phyloP scores from a whole-genome alignment of 1,140 invertebrate species.

The Bombus pascuorum region DNA sequence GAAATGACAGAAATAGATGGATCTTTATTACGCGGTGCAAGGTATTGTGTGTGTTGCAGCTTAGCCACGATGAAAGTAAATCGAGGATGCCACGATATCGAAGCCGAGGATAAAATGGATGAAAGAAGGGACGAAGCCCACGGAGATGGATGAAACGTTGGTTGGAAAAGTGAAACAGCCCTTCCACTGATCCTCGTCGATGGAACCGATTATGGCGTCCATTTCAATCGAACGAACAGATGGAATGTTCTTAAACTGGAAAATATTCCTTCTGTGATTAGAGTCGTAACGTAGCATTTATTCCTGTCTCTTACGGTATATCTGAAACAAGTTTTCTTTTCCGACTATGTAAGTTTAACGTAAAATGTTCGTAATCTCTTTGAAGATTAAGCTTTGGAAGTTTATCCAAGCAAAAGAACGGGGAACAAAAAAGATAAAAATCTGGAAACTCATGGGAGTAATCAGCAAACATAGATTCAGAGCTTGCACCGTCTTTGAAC shows the following conservation, averaged over 20 bases:
- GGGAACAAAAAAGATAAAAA: background rate
- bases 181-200: background rate
- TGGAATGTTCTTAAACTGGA: too few species aligned
- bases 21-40: constrained; percentile 48
- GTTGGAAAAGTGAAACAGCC: constrained; percentile 24
- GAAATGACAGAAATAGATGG: constrained; percentile 52
- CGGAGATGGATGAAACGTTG: constrained; percentile 35
- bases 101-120: constrained; percentile 33
- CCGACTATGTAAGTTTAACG: background rate
- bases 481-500: background rate
- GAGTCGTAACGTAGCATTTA: background rate
- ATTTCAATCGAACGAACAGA: background rate
- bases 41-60: constrained; percentile 22
- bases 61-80: constrained; percentile 36
- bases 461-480: background rate
- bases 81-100: constrained; percentile 46
- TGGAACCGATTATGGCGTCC: constrained; percentile 14
- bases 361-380: background rate
- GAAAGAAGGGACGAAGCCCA: background rate
- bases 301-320: background rate
- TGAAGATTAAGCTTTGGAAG: background rate
- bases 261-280: too few species aligned
- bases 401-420: background rate
- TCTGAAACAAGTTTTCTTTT: too few species aligned
- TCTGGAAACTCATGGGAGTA: background rate